Conservation (phyloP, 2,113 vertebrate species). For the Lethenteron reissneri region DNA sequence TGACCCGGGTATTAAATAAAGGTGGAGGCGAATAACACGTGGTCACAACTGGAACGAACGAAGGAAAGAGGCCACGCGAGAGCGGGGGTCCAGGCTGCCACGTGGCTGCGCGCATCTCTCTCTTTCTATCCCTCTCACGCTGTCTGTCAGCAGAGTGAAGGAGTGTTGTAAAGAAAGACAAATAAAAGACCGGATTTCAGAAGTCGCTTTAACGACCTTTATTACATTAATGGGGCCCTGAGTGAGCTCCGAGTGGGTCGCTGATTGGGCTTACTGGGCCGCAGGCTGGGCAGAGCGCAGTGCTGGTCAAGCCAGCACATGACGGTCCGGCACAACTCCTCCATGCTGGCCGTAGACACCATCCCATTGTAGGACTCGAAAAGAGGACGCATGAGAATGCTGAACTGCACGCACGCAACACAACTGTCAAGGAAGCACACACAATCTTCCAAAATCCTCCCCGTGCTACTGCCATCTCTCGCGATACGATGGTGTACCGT, state of each 20-base stretch:
- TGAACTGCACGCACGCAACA: constrained; percentile 36
- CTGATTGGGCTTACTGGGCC: constrained; percentile 48
- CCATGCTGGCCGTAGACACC: constrained; percentile 52
- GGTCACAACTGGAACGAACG: no score
- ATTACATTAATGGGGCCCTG: neutral
- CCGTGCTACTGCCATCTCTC: neutral
- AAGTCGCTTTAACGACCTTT: neutral
- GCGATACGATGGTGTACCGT: no score
- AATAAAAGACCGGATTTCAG: neutral
- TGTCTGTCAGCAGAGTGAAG: no score
- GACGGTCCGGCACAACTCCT: constrained; percentile 47
- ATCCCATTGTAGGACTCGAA: constrained; percentile 75
- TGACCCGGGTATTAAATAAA: no score
- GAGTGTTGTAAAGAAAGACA: no score
- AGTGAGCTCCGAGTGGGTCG: neutral
- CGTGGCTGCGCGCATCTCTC: neutral
- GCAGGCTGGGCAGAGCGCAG: constrained; percentile 56
- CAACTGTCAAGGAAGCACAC: constrained; percentile 26
- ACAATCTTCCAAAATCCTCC: neutral
- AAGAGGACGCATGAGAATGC: constrained; percentile 71
- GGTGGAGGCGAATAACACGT: no score
- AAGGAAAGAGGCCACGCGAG: no score
- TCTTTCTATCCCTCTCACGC: no score
- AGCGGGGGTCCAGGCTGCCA: no score
- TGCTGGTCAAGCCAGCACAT: constrained; percentile 63